A percentile compares a stretch with the other conserved stretches of the same genome.
phyloP scores from a whole-genome alignment of 2,888 invertebrate genomes.

The Incurvaria masculella region DNA sequence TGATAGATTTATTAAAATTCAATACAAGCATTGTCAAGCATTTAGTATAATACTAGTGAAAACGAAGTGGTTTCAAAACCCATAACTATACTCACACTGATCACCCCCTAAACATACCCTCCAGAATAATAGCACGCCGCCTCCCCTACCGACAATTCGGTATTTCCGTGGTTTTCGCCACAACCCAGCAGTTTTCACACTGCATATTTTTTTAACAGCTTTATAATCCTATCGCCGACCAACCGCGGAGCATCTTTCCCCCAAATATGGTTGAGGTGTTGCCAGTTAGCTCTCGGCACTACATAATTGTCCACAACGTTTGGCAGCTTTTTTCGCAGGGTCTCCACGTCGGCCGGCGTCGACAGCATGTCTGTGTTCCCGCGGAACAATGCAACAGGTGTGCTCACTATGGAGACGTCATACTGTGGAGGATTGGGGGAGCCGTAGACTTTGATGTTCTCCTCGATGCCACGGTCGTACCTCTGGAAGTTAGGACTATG shows the following conservation, averaged over 20 bases:
- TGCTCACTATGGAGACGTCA: slow-evolving; percentile 29
- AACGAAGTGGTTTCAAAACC: too few relatives aligned
- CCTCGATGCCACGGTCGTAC: slow-evolving; percentile 33
- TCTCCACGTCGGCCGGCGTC: slow-evolving; percentile 51
- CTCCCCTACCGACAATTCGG: too few relatives aligned
- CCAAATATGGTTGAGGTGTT: slow-evolving; percentile 42
- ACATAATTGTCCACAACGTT: slow-evolving; percentile 57
- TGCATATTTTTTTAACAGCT: background rate
- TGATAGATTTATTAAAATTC: too few relatives aligned
- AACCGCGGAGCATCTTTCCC: slow-evolving; percentile 25
- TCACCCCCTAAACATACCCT: too few relatives aligned
- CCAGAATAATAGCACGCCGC: too few relatives aligned
- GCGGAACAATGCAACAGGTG: slow-evolving; percentile 35
- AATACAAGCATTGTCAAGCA: too few relatives aligned
- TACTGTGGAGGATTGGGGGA: slow-evolving; percentile 32
- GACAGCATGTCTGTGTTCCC: slow-evolving; percentile 62
- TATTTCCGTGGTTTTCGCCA: too few relatives aligned
- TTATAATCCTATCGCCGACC: background rate
- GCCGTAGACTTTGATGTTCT: slow-evolving; percentile 35
- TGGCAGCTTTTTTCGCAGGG: slow-evolving; percentile 49
- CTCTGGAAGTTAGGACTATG: slow-evolving; percentile 31
- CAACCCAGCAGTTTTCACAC: too few relatives aligned
- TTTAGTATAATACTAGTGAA: too few relatives aligned
- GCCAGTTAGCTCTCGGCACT: slow-evolving; percentile 50
- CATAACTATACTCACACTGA: too few relatives aligned